Evolutionary conservation across 2,888 invertebrate species (phyloP).

Genomic region (Eilema depressum): DNA sequence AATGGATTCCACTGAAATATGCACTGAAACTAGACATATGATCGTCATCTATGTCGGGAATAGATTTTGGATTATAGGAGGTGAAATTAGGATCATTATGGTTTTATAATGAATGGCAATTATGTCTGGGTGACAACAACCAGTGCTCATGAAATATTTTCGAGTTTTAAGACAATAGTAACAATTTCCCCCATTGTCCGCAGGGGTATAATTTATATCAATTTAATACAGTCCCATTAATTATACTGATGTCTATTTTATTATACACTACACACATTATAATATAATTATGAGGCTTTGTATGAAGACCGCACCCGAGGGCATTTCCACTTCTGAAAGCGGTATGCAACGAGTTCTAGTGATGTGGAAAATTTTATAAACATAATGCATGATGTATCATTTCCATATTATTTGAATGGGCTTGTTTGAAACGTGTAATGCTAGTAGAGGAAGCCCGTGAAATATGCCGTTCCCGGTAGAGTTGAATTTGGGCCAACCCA

Average conservation of each 20-base stretch:
- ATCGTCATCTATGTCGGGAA: neutral
- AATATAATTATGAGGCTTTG: slow-evolving; percentile 28
- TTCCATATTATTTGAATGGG: neutral
- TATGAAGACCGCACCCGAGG: neutral
- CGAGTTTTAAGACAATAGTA: slow-evolving; percentile 12
- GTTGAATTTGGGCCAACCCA: too few species aligned
- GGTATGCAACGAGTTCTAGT: neutral
- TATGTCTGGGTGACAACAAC: neutral
- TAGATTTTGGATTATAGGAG: neutral
- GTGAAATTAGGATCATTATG: neutral
- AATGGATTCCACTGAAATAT: too few species aligned
- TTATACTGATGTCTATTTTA: slow-evolving; percentile 44
- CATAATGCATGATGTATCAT: neutral
- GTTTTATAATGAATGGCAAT: neutral
- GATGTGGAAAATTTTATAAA: neutral
- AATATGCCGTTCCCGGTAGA: too few species aligned
- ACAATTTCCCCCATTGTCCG: slow-evolving; percentile 21
- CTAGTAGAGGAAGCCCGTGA: neutral
- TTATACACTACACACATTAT: slow-evolving; percentile 49
- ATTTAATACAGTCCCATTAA: slow-evolving; percentile 51
- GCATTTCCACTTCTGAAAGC: neutral
- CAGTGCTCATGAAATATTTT: neutral
- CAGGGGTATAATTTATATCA: slow-evolving; percentile 54
- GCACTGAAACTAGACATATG: too few species aligned
- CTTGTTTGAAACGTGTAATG: neutral